A percentile compares a stretch with the other conserved stretches of the same genome.
phyloP scores from a whole-genome alignment of 2,888 invertebrate genomes.

The Drosophila conformis region DNA sequence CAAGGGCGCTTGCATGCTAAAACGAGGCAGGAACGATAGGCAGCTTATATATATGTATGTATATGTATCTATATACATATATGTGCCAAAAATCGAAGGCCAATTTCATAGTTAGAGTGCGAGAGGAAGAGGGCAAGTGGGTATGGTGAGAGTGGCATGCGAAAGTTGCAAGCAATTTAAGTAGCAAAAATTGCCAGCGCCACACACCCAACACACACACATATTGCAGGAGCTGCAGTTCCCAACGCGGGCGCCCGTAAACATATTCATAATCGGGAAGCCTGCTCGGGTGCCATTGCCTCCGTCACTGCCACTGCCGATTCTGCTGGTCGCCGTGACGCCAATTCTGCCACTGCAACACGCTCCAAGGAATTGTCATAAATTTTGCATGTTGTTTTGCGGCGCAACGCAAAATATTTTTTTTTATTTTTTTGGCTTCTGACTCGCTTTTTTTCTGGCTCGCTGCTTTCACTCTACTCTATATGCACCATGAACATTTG shows the following conservation, averaged over 20 bases:
- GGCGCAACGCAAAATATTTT: conserved; percentile 40
- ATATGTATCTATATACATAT: neutral
- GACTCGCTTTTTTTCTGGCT: conserved; percentile 11
- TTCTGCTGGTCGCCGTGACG: conserved; percentile 40
- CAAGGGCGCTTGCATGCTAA: conserved; percentile 28
- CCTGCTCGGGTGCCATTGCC: conserved; percentile 7
- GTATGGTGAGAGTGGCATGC: conserved; percentile 7
- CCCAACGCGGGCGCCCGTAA: conserved; percentile 7
- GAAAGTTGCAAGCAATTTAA: conserved; percentile 70
- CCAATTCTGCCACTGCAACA: conserved; percentile 59
- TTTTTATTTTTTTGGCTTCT: conserved; percentile 34
- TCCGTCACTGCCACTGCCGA: neutral
- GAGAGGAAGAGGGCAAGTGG: neutral
- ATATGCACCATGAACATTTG: neutral
- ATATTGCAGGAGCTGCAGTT: neutral
- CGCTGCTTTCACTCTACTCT: conserved; percentile 22
- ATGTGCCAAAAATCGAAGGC: conserved; percentile 36
- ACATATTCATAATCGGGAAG: conserved; percentile 36
- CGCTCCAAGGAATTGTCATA: conserved; percentile 65
- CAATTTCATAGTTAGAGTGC: conserved; percentile 23
- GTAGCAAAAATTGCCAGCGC: conserved; percentile 33
- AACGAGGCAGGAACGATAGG: conserved; percentile 19
- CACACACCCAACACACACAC: conserved; percentile 12
- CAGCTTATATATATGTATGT: neutral
- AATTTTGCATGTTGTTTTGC: conserved; percentile 72